Evolutionary conservation across 2,888 invertebrate genomes (phyloP).

Genomic region (Polyommatus icarus): DNA sequence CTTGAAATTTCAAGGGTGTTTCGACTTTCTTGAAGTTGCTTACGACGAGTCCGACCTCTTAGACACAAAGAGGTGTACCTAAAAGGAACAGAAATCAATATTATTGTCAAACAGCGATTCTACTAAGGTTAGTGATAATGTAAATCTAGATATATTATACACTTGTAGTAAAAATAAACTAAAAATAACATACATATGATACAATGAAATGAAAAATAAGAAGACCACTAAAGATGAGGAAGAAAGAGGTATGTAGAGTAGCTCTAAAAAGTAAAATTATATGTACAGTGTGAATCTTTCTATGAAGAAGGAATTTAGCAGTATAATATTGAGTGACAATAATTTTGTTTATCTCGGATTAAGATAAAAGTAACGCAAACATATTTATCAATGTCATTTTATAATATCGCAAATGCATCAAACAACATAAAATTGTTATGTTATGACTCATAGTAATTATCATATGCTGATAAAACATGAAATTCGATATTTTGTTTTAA

Average conservation of each 20-base stretch:
- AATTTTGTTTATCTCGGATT: neutral
- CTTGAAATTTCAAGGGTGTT: neutral
- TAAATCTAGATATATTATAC: too few species aligned
- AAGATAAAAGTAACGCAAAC: neutral
- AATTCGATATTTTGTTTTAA: neutral
- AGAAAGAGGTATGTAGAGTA: too few species aligned
- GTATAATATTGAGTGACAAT: neutral
- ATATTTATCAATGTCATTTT: neutral
- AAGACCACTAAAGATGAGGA: too few species aligned
- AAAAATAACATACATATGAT: too few species aligned
- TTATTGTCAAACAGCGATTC: neutral
- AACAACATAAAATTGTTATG: neutral
- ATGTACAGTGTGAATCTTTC: neutral
- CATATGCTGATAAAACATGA: neutral
- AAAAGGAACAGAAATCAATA: neutral
- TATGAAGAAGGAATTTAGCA: too few species aligned
- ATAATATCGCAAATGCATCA: neutral
- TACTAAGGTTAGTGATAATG: neutral
- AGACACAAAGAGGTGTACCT: slow-evolving; percentile 23
- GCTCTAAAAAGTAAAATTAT: neutral
- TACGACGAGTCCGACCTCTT: neutral
- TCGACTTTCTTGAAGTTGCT: neutral
- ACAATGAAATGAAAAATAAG: too few species aligned
- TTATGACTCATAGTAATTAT: neutral
- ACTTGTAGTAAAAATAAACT: too few species aligned